These are phyloP conservation scores for Adineta ricciae DNA, from an alignment of 2,888 invertebrate species.

Conservation along the genomic window DNA sequence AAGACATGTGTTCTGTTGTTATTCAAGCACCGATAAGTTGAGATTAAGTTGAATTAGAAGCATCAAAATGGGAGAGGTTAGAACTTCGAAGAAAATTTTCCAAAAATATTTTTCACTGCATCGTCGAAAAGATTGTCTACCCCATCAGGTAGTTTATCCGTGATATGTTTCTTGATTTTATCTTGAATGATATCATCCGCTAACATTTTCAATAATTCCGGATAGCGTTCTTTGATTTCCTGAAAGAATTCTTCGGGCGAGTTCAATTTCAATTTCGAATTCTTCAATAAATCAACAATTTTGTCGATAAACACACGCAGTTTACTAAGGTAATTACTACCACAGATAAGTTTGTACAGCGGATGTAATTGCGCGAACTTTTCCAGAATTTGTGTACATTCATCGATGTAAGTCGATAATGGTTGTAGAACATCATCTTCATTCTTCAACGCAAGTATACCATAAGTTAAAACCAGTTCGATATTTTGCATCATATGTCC, in stretches of 20 bases:
- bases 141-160: slow-evolving; percentile 24
- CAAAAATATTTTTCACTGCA: slow-evolving; percentile 25
- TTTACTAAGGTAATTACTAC: slow-evolving; percentile 32
- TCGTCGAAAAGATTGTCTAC: slow-evolving; percentile 24
- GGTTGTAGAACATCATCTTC: slow-evolving; percentile 33
- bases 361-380: slow-evolving; percentile 28
- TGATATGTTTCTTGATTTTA: slow-evolving; percentile 13
- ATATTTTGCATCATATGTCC: slow-evolving; percentile 30
- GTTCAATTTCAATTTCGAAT: slow-evolving; percentile 30
- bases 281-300: slow-evolving; percentile 28
- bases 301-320: slow-evolving; percentile 24
- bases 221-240: slow-evolving; percentile 31
- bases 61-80: neutral
- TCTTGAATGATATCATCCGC: slow-evolving; percentile 27
- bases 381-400: slow-evolving; percentile 31
- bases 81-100: slow-evolving; percentile 29
- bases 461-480: slow-evolving; percentile 27
- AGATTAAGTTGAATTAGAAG: neutral
- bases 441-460: slow-evolving; percentile 30
- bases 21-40: neutral
- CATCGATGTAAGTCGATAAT: slow-evolving; percentile 25
- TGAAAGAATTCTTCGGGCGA: slow-evolving; percentile 29
- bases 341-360: slow-evolving; percentile 31
- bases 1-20: too few species aligned
- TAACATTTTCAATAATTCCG: slow-evolving; percentile 25